Conservation (phyloP, 2,113 vertebrate genomes). For the Halcyon malimbica region DNA sequence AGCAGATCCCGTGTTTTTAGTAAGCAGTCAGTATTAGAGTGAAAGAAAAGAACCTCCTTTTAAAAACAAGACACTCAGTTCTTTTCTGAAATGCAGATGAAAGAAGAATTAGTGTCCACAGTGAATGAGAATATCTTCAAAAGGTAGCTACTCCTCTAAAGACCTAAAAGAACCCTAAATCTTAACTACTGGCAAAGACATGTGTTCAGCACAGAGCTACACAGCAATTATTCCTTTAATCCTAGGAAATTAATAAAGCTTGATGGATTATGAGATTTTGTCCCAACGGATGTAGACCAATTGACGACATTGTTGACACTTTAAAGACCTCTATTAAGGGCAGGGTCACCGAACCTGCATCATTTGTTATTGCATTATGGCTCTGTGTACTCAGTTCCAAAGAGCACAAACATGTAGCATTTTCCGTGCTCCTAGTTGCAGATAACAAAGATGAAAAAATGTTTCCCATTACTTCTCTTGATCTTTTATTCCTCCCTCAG, state of each 20-base stretch:
- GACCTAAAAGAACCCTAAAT: background rate
- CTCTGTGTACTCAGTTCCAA: background rate
- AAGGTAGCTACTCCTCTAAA: background rate
- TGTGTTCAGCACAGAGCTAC: background rate
- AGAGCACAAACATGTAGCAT: background rate
- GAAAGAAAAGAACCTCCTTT: background rate
- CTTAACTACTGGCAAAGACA: background rate
- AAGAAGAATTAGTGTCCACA: background rate
- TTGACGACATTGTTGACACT: slow-evolving; percentile 20
- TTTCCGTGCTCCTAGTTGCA: background rate
- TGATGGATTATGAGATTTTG: slow-evolving; percentile 44
- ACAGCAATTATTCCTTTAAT: slow-evolving; percentile 18
- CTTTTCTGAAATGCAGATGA: background rate
- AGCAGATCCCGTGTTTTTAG: background rate
- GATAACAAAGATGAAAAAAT: background rate
- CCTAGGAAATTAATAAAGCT: slow-evolving; percentile 49
- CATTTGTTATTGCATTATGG: background rate
- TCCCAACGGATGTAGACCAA: background rate
- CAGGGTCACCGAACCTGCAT: background rate
- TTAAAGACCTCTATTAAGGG: slow-evolving; percentile 22
- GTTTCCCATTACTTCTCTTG: background rate
- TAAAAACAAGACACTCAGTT: background rate
- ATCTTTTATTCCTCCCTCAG: background rate
- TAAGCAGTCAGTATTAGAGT: background rate
- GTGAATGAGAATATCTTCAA: background rate